These are phyloP conservation scores for Didymodactylos carnosus DNA, from an alignment of 2,888 invertebrate species.

Conservation along the genomic window DNA sequence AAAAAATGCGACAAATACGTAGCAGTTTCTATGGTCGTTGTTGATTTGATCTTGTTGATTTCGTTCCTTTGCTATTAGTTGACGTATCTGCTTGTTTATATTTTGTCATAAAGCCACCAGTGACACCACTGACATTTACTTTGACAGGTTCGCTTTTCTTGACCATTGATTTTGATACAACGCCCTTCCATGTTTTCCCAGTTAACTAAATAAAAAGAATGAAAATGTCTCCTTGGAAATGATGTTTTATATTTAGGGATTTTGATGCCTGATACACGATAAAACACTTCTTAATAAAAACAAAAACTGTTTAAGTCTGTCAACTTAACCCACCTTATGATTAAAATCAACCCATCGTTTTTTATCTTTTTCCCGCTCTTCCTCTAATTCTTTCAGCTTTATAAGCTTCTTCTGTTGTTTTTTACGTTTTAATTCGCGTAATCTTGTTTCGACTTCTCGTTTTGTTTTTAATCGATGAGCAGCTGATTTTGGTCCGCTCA, in stretches of 20 bases:
- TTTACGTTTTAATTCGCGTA: constrained; percentile 69
- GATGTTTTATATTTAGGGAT: too few species aligned
- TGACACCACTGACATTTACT: not conserved
- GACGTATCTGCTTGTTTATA: not conserved
- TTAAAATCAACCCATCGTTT: constrained; percentile 90
- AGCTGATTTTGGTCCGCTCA: not conserved
- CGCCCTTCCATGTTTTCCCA: not conserved
- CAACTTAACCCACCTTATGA: constrained; percentile 49
- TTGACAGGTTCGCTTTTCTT: too few species aligned
- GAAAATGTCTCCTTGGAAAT: too few species aligned
- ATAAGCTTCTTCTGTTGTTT: constrained; percentile 84
- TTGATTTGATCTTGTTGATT: too few species aligned
- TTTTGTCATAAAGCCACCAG: not conserved
- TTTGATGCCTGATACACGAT: too few species aligned
- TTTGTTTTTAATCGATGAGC: constrained; percentile 3
- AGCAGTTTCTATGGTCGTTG: not conserved
- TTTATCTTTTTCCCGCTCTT: constrained; percentile 83
- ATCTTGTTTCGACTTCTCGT: constrained; percentile 5
- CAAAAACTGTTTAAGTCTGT: too few species aligned
- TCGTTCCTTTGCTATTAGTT: too few species aligned
- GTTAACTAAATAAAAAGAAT: not conserved
- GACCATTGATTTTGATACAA: not conserved
- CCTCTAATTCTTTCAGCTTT: constrained; percentile 77
- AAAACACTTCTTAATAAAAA: too few species aligned
- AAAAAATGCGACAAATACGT: not conserved